Evolutionary conservation across 1,140 invertebrate genomes (phyloP).

Genomic region (Caligus rogercresseyi): DNA sequence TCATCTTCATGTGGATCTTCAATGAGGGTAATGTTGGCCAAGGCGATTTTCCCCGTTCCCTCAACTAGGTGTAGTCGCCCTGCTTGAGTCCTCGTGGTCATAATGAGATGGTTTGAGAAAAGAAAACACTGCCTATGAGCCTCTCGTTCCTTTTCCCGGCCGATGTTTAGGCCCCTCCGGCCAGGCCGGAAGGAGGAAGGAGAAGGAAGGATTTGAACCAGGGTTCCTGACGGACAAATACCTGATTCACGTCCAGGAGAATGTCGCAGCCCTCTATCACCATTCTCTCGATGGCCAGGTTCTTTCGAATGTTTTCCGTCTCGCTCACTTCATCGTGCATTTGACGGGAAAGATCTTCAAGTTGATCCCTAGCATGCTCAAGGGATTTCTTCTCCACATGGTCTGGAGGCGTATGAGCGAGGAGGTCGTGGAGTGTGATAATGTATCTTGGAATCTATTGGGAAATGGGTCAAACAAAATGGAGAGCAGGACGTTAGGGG

Average conservation of each 20-base stretch:
- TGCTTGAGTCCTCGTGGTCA: conserved; percentile 49
- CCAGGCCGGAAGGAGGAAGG: conserved; percentile 29
- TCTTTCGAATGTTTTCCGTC: conserved; percentile 81
- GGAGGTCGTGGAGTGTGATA: conserved; percentile 69
- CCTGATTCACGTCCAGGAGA: conserved; percentile 74
- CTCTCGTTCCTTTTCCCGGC: conserved; percentile 51
- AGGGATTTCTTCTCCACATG: conserved; percentile 80
- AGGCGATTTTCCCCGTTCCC: conserved; percentile 57
- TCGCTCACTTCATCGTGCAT: conserved; percentile 78
- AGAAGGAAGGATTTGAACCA: conserved; percentile 29
- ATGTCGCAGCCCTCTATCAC: conserved; percentile 89
- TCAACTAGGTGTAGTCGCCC: conserved; percentile 67
- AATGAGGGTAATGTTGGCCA: conserved; percentile 63
- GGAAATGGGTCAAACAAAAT: background rate
- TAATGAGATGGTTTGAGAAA: conserved; percentile 68
- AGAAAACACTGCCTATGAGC: conserved; percentile 59
- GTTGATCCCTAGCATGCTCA: conserved; percentile 65
- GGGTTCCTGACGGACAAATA: conserved; percentile 21
- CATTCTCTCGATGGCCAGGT: conserved; percentile 80
- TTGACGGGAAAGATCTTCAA: conserved; percentile 52
- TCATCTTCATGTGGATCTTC: conserved; percentile 42
- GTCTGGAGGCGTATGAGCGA: conserved; percentile 81
- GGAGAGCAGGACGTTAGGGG: background rate
- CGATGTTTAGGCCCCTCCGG: conserved; percentile 31
- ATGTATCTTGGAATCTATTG: conserved; percentile 73